Base-by-base conservation (phyloP, 2,888 invertebrate species). In the Drosophila longiperda region DNA sequence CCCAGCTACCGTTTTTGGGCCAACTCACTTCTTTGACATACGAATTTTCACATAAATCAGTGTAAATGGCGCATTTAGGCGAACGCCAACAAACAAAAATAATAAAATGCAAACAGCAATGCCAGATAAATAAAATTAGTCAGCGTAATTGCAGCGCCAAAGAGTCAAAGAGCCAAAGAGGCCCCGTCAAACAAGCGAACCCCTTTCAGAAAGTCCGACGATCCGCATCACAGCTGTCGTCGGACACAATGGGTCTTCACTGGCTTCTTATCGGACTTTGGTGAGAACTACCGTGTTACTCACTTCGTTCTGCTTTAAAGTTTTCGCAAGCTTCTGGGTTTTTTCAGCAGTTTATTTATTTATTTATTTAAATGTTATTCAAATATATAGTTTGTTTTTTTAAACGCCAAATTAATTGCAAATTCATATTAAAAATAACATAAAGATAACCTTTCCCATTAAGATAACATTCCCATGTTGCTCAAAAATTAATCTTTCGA, bases 31-130 rank as follows among this genome's bases (percentile, higher is more conserved):
- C 38, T 12, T 45, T 52, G 86, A 82, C 84, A 82, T 80, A 75
- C 78, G 81, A 80, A 66, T 87, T 84, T 84, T 83, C 89, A 89
- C 87, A 87, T 87, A 87, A 89, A 87, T 89, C 83, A 78, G 68
- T 70, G 73, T 69, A 84, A 87, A 84, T 87, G 78, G 81, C 65
- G 83, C 83, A 86, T 78, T 86, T 86, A 88, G 86, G 63, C 75
- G 83, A 78, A 63, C 70, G 72, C 67, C 75, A 50, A 52, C 52
- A 52, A 59, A 40, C 49, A 52, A 40, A 52, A 64, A 63, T 71
- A 78, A 78, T 70, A 69, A 72, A 74, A 75, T 76, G 70, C 64
- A 57, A 42, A 70, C 70, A 64, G 58, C 54, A 76, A 61, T 67
- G 59, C 52, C 78, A 86, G 73, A 87, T 79, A 83, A 87, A 87